phyloP scores from a whole-genome alignment of 2,888 invertebrate species.

The Sympetrum striolatum region DNA sequence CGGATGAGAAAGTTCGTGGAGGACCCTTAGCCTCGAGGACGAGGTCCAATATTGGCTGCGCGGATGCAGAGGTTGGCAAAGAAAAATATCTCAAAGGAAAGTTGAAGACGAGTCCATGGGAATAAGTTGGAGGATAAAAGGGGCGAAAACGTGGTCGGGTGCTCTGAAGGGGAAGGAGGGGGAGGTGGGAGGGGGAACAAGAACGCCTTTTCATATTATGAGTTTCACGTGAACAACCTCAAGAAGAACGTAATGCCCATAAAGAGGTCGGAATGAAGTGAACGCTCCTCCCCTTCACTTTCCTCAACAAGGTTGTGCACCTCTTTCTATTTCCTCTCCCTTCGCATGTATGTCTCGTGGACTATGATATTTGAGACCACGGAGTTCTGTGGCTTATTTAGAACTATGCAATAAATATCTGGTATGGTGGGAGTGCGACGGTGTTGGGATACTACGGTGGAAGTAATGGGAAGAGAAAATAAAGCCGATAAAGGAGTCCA shows the following conservation, averaged over 20 bases:
- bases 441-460: background rate
- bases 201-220: constrained; percentile 27
- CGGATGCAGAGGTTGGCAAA: constrained; percentile 40
- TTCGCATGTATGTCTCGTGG: constrained; percentile 11
- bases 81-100: constrained; percentile 41
- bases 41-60: constrained; percentile 36
- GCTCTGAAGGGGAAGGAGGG: background rate
- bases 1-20: constrained; percentile 3
- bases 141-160: background rate
- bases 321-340: background rate
- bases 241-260: constrained; percentile 26
- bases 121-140: background rate
- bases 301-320: background rate
- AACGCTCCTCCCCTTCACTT: background rate
- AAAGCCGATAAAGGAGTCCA: background rate
- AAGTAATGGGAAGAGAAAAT: background rate
- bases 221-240: constrained; percentile 38
- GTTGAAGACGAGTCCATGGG: constrained; percentile 19
- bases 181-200: background rate
- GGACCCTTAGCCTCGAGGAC: constrained; percentile 32
- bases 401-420: background rate
- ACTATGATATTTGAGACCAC: constrained; percentile 15
- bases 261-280: constrained; percentile 32
- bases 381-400: background rate
- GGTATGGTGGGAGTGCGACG: background rate